These are phyloP conservation scores for Amphiura filiformis DNA, from an alignment of 35 echinoderm and acorn worm species.

Conservation along the genomic window DNA sequence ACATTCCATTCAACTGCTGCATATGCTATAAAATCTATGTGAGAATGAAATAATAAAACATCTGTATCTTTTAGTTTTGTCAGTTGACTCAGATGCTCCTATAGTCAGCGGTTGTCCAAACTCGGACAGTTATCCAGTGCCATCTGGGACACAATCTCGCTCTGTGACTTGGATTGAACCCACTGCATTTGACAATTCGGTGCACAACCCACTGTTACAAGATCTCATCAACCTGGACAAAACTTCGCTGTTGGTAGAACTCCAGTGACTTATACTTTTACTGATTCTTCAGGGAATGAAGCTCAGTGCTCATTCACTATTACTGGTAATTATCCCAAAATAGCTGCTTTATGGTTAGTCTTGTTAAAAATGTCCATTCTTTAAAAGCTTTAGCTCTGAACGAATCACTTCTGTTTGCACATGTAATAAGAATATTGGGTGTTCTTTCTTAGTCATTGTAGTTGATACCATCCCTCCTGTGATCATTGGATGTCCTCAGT, in stretches of 20 bases:
- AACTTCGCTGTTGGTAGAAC: slow-evolving; percentile 45
- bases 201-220: background rate
- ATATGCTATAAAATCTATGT: no score
- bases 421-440: no score
- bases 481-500: background rate
- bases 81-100: slow-evolving; percentile 19
- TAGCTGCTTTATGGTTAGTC: no score
- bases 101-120: slow-evolving; percentile 36
- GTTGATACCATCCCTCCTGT: background rate
- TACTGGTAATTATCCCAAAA: slow-evolving; percentile 24
- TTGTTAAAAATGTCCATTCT: no score
- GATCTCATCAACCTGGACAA: slow-evolving; percentile 22
- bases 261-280: slow-evolving; percentile 62
- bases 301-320: slow-evolving; percentile 58
- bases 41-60: no score
- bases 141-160: background rate
- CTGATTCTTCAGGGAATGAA: slow-evolving; percentile 43
- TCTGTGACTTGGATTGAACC: slow-evolving; percentile 39
- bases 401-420: no score
- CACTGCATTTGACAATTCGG: slow-evolving; percentile 57
- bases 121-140: background rate
- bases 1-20: no score
- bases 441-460: background rate
- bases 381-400: no score
- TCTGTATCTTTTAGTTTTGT: background rate